A percentile compares a stretch with the other conserved stretches of the same genome.
Conservation (phyloP, 2,113 vertebrate species). For the Lipophrys pholis region DNA sequence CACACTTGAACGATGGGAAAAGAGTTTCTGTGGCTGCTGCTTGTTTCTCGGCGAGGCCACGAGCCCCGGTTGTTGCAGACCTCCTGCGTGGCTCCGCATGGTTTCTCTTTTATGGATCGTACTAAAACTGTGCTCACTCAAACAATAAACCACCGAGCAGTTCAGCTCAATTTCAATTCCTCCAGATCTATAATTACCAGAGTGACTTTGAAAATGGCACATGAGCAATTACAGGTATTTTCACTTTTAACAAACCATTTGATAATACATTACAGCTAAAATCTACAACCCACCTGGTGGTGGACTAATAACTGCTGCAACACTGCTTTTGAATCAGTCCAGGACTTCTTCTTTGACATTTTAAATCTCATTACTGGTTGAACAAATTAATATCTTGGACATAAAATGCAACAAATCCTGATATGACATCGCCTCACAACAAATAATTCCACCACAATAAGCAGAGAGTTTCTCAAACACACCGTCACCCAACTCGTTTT, state of each 20-base stretch:
- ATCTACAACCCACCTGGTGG: conserved; percentile 2
- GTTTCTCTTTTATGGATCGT: neutral
- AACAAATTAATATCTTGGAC: neutral
- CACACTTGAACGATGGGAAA: conserved; percentile 15
- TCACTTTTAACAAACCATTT: conserved; percentile 33
- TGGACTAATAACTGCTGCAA: neutral
- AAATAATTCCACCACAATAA: neutral
- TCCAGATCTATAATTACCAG: conserved; percentile 26
- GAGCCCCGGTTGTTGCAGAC: conserved; percentile 61
- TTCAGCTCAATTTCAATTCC: conserved; percentile 35
- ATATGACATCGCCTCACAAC: neutral
- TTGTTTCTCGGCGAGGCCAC: conserved; percentile 71
- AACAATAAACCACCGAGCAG: conserved; percentile 8
- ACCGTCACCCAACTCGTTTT: neutral
- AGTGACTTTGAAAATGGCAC: conserved; percentile 32
- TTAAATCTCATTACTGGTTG: neutral
- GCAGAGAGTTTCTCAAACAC: neutral
- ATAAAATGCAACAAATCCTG: neutral
- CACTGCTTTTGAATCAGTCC: neutral
- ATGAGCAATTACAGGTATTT: conserved; percentile 31
- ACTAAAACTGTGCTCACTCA: neutral
- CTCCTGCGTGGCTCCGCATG: conserved; percentile 51
- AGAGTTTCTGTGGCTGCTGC: conserved; percentile 42
- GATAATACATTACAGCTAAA: conserved; percentile 2
- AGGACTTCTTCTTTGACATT: neutral